Conservation (phyloP, 1,140 invertebrate species). For the Paralvinella palmiformis region DNA sequence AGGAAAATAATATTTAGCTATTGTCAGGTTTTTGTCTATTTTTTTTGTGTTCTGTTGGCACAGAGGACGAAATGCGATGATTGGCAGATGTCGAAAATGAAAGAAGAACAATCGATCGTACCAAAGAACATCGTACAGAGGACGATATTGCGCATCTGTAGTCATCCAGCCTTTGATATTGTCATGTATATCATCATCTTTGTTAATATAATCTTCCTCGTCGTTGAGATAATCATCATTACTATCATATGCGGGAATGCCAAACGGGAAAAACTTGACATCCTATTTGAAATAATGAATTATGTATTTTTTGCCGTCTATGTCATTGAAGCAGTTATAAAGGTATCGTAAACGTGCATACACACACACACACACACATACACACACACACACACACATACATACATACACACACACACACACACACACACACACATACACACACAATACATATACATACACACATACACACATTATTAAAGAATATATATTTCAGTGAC, state of each 20-base stretch:
- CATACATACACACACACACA: background rate
- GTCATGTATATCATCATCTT: conserved; percentile 31
- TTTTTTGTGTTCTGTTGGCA: too few species aligned
- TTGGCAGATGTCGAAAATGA: too few species aligned
- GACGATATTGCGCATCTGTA: too few species aligned
- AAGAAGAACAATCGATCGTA: too few species aligned
- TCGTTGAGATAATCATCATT: background rate
- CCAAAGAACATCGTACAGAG: too few species aligned
- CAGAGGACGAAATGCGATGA: too few species aligned
- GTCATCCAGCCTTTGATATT: conserved; percentile 22
- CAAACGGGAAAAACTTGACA: background rate
- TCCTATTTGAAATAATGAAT: conserved; percentile 18
- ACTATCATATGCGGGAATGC: background rate
- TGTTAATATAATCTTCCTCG: conserved; percentile 26
- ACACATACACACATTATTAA: background rate
- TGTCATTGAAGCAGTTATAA: conserved; percentile 30
- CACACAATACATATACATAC: background rate
- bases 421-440: background rate
- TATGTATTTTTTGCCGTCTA: conserved; percentile 30
- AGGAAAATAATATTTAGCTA: too few species aligned
- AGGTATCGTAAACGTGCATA: conserved; percentile 22
- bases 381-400: background rate
- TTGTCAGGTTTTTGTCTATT: too few species aligned
- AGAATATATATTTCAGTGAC: too few species aligned
- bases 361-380: background rate